Percentiles rank a stretch among this genome's conserved stretches.
Evolutionary conservation across 2,797 vertebrate genomes (phyloP).

Genomic region (Enteromius afrohamiltoni): DNA sequence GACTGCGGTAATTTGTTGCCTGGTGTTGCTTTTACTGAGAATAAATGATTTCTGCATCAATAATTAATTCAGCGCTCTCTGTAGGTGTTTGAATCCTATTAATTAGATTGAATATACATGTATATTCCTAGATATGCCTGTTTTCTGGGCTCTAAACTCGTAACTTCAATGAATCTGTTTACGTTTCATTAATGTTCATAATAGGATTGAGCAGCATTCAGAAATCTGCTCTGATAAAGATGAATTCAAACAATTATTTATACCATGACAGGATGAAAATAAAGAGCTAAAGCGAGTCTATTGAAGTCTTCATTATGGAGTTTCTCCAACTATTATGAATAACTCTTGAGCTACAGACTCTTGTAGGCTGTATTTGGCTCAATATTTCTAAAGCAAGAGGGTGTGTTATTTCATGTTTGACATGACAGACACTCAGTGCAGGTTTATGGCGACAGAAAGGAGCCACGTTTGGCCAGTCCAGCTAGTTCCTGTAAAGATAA

Average conservation of each 20-base stretch:
- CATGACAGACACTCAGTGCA: constrained; percentile 46
- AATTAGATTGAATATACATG: constrained; percentile 32
- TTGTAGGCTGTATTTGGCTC: neutral
- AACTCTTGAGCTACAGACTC: neutral
- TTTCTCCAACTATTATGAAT: neutral
- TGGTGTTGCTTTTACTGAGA: constrained; percentile 22
- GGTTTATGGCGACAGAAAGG: constrained; percentile 45
- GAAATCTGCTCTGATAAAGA: neutral
- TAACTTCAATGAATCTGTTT: neutral
- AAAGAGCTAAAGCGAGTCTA: neutral
- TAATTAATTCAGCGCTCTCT: constrained; percentile 26
- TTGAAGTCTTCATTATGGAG: neutral
- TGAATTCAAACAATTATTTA: constrained; percentile 4
- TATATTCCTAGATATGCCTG: neutral
- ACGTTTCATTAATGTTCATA: neutral
- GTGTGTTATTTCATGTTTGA: neutral
- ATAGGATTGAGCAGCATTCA: neutral
- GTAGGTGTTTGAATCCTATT: constrained; percentile 27
- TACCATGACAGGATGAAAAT: neutral
- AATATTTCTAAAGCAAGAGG: neutral
- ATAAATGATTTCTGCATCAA: constrained; percentile 40
- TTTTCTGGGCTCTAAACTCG: neutral
- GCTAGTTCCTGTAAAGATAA: constrained; percentile 53
- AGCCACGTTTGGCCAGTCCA: constrained; percentile 50
- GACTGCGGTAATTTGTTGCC: constrained; percentile 36